Base-by-base conservation (phyloP, 2,888 invertebrate species). In the Hedychridium roseum region DNA sequence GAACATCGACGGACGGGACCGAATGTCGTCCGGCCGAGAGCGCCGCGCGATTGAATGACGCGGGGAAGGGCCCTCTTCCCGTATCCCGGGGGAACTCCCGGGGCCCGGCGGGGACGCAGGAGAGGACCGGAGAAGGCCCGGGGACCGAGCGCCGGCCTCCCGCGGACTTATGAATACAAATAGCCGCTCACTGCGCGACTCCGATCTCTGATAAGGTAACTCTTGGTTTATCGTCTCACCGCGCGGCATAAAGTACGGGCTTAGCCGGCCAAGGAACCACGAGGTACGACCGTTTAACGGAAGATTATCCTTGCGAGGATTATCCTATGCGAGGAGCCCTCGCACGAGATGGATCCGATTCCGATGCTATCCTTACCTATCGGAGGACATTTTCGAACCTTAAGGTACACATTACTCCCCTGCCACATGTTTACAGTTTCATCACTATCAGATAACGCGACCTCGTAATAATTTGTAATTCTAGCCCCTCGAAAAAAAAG, bases 111-210 rank as follows among this genome's bases (percentile, higher is more conserved):
- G 50, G 40, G n/a, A n/a, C n/a, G n/a, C n/a, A n/a, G n/a, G 14
- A 1, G 34, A 30, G 9, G 30, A 43, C 52, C 34, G 50, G 41
- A 57, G 55, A 51, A 59, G 66, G 60, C 57, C 51, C 64, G 59
- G 52, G 55, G 52, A 62, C 60, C 66, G 70, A 78, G 78, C 78
- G 74, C 73, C 76, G 77, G 74, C 74, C 78, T 76, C 78, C 78
- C 73, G 78, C 72, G 65, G 78, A 74, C 77, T 79, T 79, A 79
- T 79, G 78, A 79, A 79, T 79, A 79, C 78, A 78, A 78, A 78
- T 79, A 78, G 76, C 78, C 70, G 76, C 73, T 76, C 76, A 77
- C 77, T 76, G 78, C 72, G 75, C 76, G 71, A 75, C 76, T 76
- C 72, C 70, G 78, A 79, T 79, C 73, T 64, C 66, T 69, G 78